Conservation (phyloP, 2,888 invertebrate species). For the Micropterix aruncella region DNA sequence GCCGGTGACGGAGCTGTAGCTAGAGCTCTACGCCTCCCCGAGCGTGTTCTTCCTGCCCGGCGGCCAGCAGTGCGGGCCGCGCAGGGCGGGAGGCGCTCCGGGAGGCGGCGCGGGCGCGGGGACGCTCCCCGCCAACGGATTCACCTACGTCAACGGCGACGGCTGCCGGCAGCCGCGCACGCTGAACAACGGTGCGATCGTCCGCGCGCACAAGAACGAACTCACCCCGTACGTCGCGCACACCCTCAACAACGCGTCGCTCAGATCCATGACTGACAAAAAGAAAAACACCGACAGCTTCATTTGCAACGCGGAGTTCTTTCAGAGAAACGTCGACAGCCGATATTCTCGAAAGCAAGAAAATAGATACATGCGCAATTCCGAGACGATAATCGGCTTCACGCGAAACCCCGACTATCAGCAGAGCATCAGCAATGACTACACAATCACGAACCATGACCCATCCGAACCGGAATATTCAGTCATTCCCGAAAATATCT, state of each 20-base stretch:
- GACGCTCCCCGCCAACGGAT: constrained; percentile 57
- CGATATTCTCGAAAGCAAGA: constrained; percentile 37
- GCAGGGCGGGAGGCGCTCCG: constrained; percentile 34
- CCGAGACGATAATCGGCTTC: constrained; percentile 31
- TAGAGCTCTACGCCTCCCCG: constrained; percentile 87
- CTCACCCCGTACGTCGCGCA: constrained; percentile 12
- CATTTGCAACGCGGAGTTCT: constrained; percentile 34
- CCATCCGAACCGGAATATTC: constrained; percentile 39
- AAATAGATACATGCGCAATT: constrained; percentile 34
- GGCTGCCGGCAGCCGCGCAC: constrained; percentile 38
- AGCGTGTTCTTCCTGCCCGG: constrained; percentile 64
- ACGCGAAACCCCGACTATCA: constrained; percentile 17
- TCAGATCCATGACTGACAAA: constrained; percentile 34
- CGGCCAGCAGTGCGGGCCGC: constrained; percentile 30
- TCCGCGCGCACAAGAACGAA: constrained; percentile 14
- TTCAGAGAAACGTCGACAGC: constrained; percentile 35
- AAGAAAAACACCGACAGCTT: constrained; percentile 32
- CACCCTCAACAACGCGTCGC: constrained; percentile 36
- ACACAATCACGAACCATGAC: constrained; percentile 21
- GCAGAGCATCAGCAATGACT: constrained; percentile 8
- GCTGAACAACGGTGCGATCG: constrained; percentile 37
- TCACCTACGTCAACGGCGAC: constrained; percentile 61
- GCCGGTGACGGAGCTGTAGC: constrained; percentile 90
- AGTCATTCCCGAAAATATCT: constrained; percentile 30
- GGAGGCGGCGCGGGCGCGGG: constrained; percentile 38